Base-by-base conservation (phyloP, 2,888 invertebrate genomes). In the Horisme vitalbata region DNA sequence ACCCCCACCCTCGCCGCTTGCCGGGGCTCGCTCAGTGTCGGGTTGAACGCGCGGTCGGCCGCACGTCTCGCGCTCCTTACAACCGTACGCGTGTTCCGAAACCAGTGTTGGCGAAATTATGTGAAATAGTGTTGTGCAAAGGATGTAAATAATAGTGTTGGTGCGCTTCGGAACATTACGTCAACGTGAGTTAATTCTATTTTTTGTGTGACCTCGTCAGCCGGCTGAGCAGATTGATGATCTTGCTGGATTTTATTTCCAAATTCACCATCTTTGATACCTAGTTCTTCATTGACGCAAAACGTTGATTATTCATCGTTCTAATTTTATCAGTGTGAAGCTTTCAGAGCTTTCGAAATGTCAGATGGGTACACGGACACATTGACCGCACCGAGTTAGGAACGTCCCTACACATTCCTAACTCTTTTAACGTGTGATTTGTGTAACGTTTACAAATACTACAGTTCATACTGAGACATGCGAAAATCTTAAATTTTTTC, bases 11-110 rank as follows among this genome's bases (percentile, higher is more conserved):
- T 32, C 60, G 2, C 18, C 5, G 5, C 60, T 57, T 59, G 65
- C 73, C 73, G 62, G 69, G 65, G 65, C 51, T 61, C 61, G 59
- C 58, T 68, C 67, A 76, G 83, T 81, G 59, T 63, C 72, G 69
- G 70, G 65, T 41, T 23, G 30, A 35, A 34, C 57, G 53, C 68
- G 68, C 62, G 64, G 60, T 45, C 23, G 55, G 41, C 44, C 59
- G 68, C 45, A 63, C 70, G 70, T 55, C 7, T 33, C 47, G 37
- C 50, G 39, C 37, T 1, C 12, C 4, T 2, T 15, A 20, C 20
- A 38, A 36, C 47, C 34, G 39, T 41, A 30, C 48, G 52, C 51
- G 52, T 41, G 36, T 47, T 50, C 46, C 50, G 41, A 32, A 26
- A 41, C 21, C 41, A 38, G 45, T 45, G 45, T 24, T 35, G 24